Conservation (phyloP, 1,140 invertebrate species). For the Heliconius nattereri region DNA sequence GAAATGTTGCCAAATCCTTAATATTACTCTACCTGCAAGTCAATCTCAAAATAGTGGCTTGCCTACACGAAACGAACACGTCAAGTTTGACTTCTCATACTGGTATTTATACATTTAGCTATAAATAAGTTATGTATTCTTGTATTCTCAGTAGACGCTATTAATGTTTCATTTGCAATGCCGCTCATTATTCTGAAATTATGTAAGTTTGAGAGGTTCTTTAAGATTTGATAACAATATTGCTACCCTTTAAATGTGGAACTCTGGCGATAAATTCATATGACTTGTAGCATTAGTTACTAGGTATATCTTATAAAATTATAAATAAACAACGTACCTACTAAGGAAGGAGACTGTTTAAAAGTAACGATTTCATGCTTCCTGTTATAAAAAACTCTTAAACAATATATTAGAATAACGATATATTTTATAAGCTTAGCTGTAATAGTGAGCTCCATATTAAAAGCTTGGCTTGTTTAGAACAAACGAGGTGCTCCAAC, state of each 20-base stretch:
- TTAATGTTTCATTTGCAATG: background rate
- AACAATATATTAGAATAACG: background rate
- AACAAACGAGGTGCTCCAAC: background rate
- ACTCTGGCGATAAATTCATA: too few relatives aligned
- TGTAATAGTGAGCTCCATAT: background rate
- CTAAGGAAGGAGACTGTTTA: background rate
- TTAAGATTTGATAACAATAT: too few relatives aligned
- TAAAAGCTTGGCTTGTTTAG: background rate
- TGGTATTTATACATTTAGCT: constrained; percentile 1
- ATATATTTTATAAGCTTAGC: background rate
- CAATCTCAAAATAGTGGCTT: background rate
- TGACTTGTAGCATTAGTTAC: too few relatives aligned
- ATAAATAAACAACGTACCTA: too few relatives aligned
- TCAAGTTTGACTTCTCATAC: constrained; percentile 1
- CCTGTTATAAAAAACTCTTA: background rate
- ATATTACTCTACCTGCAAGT: background rate
- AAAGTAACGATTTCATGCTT: background rate
- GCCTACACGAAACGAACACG: background rate
- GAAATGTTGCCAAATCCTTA: background rate
- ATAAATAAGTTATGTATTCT: constrained; percentile 21
- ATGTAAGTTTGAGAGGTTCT: background rate
- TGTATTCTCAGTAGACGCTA: constrained; percentile 5
- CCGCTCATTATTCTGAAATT: background rate
- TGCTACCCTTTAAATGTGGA: too few relatives aligned
- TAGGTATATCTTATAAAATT: too few relatives aligned